These are phyloP conservation scores for Metopia argyrocephala DNA, from an alignment of 2,888 invertebrate species.

Conservation along the genomic window DNA sequence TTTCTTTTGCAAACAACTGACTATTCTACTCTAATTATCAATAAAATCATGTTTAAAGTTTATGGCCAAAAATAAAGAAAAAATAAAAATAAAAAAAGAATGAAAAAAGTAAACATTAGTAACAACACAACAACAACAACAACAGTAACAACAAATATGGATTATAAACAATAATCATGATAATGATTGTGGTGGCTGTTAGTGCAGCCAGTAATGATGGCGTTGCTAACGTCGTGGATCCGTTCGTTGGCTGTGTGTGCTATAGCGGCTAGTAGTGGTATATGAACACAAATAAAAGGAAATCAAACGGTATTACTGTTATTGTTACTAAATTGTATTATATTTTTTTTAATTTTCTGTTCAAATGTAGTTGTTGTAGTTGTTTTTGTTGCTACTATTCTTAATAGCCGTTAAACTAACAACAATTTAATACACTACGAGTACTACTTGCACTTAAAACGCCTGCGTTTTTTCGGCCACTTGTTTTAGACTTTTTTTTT, in stretches of 20 bases:
- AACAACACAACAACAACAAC: not conserved
- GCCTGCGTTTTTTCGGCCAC: slow-evolving; percentile 32
- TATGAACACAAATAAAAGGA: slow-evolving; percentile 35
- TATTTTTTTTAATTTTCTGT: not conserved
- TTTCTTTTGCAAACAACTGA: slow-evolving; percentile 24
- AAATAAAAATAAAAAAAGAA: not conserved
- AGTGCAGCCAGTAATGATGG: not conserved
- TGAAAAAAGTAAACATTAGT: not conserved
- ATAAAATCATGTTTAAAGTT: slow-evolving; percentile 62
- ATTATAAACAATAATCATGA: slow-evolving; percentile 47
- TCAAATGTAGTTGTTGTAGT: slow-evolving; percentile 8
- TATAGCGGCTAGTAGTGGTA: slow-evolving; percentile 7
- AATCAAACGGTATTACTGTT: slow-evolving; percentile 47
- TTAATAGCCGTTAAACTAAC: slow-evolving; percentile 35
- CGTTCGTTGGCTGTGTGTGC: not conserved
- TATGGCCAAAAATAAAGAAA: slow-evolving; percentile 39
- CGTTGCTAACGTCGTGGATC: not conserved
- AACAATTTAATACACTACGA: slow-evolving; percentile 32
- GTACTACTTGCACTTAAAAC: too few species aligned
- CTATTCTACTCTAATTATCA: slow-evolving; percentile 63
- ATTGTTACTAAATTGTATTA: too few species aligned
- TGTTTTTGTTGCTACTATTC: slow-evolving; percentile 25
- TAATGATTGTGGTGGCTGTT: slow-evolving; percentile 11
- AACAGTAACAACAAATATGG: slow-evolving; percentile 9
- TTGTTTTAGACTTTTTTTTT: slow-evolving; percentile 1